phyloP scores from a whole-genome alignment of 1,140 invertebrate species.

The Camponotus floridanus region DNA sequence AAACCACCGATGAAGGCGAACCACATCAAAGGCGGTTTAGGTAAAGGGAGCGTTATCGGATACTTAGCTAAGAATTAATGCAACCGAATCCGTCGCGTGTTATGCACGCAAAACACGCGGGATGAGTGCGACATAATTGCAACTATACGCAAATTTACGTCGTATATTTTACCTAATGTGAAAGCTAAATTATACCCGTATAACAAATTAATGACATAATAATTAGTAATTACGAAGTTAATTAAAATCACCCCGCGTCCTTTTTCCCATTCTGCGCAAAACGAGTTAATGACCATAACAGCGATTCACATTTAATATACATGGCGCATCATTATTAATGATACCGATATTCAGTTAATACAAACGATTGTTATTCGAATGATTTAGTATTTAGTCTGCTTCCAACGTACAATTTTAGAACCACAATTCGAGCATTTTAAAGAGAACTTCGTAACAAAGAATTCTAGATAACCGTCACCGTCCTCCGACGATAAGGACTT shows the following conservation, averaged over 20 bases:
- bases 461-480: not conserved
- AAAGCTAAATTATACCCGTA: slow-evolving; percentile 44
- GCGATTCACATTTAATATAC: not conserved
- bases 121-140: slow-evolving; percentile 48
- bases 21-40: slow-evolving; percentile 45
- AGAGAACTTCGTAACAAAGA: slow-evolving; percentile 19
- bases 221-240: slow-evolving; percentile 57
- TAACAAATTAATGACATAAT: slow-evolving; percentile 48
- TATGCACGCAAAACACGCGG: not conserved
- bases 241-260: slow-evolving; percentile 22
- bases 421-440: not conserved
- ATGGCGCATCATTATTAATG: not conserved
- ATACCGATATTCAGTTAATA: not conserved
- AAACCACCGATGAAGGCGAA: slow-evolving; percentile 8
- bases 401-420: not conserved
- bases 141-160: slow-evolving; percentile 38
- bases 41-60: slow-evolving; percentile 42
- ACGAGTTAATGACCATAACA: slow-evolving; percentile 27
- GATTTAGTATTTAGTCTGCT: not conserved
- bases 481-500: slow-evolving; percentile 24
- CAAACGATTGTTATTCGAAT: not conserved
- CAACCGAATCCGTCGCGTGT: slow-evolving; percentile 15
- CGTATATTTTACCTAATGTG: not conserved
- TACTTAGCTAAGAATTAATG: slow-evolving; percentile 52
- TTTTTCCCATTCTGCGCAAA: slow-evolving; percentile 29